Conservation (phyloP, 37 sponge, comb jelly and placozoan species). For the Theonella swinhoei region DNA sequence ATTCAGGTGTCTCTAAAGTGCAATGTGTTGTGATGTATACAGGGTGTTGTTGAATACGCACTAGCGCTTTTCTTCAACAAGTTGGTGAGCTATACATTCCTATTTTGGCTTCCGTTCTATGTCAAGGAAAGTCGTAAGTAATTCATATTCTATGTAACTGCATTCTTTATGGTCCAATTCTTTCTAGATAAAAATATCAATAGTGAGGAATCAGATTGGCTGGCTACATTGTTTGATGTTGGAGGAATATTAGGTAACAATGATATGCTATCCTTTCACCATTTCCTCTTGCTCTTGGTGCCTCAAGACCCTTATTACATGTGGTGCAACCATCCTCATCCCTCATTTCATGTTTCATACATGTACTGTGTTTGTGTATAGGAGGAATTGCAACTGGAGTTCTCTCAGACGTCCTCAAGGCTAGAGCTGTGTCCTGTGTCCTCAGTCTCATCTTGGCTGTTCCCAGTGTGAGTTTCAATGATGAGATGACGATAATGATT, state of each 20-base stretch:
- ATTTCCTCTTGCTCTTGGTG: neutral
- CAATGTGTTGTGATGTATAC: constrained; percentile 8
- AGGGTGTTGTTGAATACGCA: constrained; percentile 93
- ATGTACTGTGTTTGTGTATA: neutral
- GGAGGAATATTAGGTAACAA: constrained; percentile 80
- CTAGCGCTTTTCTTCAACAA: constrained; percentile 90
- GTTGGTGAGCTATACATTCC: constrained; percentile 86
- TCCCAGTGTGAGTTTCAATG: constrained; percentile 51
- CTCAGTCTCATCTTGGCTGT: constrained; percentile 56
- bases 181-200: constrained; percentile 19
- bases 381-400: constrained; percentile 70
- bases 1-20: no score
- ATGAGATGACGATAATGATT: neutral
- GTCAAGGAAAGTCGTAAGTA: constrained; percentile 30
- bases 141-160: neutral
- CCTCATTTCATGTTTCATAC: neutral
- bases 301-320: no score
- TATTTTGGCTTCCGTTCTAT: constrained; percentile 90
- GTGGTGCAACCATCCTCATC: no score
- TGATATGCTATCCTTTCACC: neutral
- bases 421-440: constrained; percentile 59
- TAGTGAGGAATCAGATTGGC: constrained; percentile 55
- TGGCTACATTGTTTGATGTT: constrained; percentile 78
- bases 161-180: neutral
- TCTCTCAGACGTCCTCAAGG: constrained; percentile 65